Percentiles rank a stretch among this genome's conserved stretches.
Evolutionary conservation across 2,888 invertebrate genomes (phyloP).

Genomic region (Agriopis aurantiaria): DNA sequence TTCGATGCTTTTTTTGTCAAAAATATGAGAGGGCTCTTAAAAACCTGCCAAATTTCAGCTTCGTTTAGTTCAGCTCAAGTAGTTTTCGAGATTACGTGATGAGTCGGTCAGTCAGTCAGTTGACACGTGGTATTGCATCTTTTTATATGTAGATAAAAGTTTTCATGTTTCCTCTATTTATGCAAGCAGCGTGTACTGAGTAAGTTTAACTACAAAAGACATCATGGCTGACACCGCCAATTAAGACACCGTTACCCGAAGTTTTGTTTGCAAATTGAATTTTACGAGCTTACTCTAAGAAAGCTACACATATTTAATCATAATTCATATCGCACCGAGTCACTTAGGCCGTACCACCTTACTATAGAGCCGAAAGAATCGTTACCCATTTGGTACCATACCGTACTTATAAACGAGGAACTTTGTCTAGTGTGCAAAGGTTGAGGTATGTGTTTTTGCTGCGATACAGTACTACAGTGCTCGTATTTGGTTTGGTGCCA

Average conservation of each 20-base stretch:
- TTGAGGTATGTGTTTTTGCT: not conserved
- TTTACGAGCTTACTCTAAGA: conserved; percentile 60
- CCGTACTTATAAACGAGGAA: conserved; percentile 8
- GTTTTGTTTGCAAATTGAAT: conserved; percentile 58
- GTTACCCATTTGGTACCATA: conserved; percentile 6
- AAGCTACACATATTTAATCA: conserved; percentile 33
- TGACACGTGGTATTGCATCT: no score
- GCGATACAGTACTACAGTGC: conserved; percentile 31
- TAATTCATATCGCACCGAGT: conserved; percentile 27
- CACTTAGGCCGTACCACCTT: conserved; percentile 25
- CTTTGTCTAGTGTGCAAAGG: not conserved
- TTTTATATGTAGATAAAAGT: no score
- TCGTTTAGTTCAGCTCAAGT: no score
- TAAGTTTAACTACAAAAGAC: not conserved
- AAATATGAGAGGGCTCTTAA: no score
- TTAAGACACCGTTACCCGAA: conserved; percentile 49
- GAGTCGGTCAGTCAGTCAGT: no score
- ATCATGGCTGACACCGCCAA: conserved; percentile 47
- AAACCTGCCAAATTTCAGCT: no score
- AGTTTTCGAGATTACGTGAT: no score
- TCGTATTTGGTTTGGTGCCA: conserved; percentile 46
- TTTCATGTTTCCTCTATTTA: no score
- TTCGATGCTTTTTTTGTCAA: no score
- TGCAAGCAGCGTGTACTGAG: not conserved
- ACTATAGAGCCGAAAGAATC: conserved; percentile 1